These are phyloP conservation scores for Serranus cabrilla DNA, from an alignment of 2,797 vertebrate species.

Conservation along the genomic window DNA sequence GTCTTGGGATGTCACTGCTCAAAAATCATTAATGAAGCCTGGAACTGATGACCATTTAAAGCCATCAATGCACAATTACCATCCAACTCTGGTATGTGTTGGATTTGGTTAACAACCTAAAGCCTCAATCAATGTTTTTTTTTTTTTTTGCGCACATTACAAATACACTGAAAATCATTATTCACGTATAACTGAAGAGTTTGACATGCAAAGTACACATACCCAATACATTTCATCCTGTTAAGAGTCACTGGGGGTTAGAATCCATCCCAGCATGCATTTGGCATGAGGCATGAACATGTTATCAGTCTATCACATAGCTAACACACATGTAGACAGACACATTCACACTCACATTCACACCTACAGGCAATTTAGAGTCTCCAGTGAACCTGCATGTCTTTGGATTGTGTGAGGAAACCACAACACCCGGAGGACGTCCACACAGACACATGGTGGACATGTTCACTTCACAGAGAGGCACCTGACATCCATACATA, in stretches of 20 bases:
- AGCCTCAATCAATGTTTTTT: constrained; percentile 2
- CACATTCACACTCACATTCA: constrained; percentile 49
- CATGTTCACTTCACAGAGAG: constrained; percentile 6
- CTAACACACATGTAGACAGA: constrained; percentile 41
- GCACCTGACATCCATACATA: not conserved
- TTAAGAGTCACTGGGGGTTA: constrained; percentile 8
- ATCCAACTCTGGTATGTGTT: constrained; percentile 10
- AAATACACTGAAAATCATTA: constrained; percentile 2
- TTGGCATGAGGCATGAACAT: constrained; percentile 21
- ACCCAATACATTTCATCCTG: constrained; percentile 24
- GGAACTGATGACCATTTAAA: constrained; percentile 47
- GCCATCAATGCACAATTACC: constrained; percentile 48
- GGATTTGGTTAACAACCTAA: constrained; percentile 3
- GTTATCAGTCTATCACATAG: constrained; percentile 52
- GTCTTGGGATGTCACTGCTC: constrained; percentile 42
- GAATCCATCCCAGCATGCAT: constrained; percentile 48
- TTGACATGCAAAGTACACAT: constrained; percentile 1
- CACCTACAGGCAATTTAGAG: constrained; percentile 49
- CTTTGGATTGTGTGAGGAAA: constrained; percentile 35
- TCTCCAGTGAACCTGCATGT: constrained; percentile 36
- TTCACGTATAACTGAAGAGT: constrained; percentile 11
- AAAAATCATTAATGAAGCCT: constrained; percentile 59
- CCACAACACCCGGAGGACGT: constrained; percentile 18
- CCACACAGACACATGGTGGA: constrained; percentile 3
- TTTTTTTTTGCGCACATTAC: constrained; percentile 15